These are phyloP conservation scores for Pogonomyrmex barbatus DNA, from an alignment of 1,140 invertebrate species.

Conservation along the genomic window DNA sequence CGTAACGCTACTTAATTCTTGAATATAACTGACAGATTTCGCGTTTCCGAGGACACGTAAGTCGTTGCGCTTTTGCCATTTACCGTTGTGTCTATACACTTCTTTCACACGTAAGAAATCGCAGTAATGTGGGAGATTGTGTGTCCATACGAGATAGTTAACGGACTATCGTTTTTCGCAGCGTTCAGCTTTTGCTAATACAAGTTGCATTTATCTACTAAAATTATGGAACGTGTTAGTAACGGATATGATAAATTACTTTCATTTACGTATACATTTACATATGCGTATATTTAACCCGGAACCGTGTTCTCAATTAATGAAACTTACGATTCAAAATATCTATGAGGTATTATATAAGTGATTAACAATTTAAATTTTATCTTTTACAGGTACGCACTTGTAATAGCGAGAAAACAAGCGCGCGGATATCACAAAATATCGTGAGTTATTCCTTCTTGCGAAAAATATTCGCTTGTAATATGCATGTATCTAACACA, in stretches of 20 bases:
- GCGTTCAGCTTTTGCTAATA: slow-evolving; percentile 29
- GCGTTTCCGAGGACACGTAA: slow-evolving; percentile 18
- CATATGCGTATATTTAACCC: not conserved
- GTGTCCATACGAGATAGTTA: slow-evolving; percentile 55
- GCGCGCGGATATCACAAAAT: not conserved
- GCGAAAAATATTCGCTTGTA: not conserved
- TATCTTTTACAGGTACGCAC: slow-evolving; percentile 40
- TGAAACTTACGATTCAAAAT: not conserved
- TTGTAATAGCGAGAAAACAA: not conserved
- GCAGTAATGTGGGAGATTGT: slow-evolving; percentile 45
- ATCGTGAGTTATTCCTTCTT: slow-evolving; percentile 14
- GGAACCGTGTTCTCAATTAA: not conserved
- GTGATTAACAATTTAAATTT: slow-evolving; percentile 12
- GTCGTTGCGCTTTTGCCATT: slow-evolving; percentile 7
- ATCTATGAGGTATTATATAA: not conserved
- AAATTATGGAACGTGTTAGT: slow-evolving; percentile 47
- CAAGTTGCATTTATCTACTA: slow-evolving; percentile 16
- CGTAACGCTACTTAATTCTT: slow-evolving; percentile 35
- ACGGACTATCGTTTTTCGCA: slow-evolving; percentile 48
- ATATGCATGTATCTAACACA: not conserved
- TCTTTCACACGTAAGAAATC: slow-evolving; percentile 48
- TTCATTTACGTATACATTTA: slow-evolving; percentile 32
- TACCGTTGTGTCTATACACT: slow-evolving; percentile 33
- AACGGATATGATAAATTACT: slow-evolving; percentile 42
- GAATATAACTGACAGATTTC: slow-evolving; percentile 40